Conservation (phyloP, 2,797 vertebrate species). For the Eulemur rubriventer region DNA sequence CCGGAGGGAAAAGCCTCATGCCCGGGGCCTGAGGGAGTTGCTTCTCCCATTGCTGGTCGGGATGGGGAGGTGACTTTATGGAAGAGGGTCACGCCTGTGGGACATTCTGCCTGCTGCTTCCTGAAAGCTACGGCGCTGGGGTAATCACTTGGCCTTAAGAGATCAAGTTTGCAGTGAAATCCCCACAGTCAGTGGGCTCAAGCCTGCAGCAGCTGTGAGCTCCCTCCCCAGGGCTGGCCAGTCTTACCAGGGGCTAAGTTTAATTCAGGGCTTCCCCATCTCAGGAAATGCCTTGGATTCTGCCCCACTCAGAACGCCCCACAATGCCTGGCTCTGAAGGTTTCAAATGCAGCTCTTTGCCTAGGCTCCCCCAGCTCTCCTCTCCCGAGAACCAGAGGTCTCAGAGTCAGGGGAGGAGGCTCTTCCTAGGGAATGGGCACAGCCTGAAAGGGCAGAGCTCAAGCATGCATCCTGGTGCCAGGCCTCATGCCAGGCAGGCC, state of each 20-base stretch:
- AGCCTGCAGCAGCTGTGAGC: neutral
- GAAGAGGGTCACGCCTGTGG: neutral
- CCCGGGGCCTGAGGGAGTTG: neutral
- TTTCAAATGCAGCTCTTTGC: neutral
- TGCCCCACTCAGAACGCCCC: neutral
- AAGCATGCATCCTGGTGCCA: rapidly evolving
- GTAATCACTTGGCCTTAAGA: neutral
- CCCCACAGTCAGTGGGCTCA: neutral
- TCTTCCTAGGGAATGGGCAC: neutral
- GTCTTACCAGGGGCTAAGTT: neutral
- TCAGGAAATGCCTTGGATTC: neutral
- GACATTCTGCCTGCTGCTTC: neutral
- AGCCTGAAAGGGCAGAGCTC: neutral
- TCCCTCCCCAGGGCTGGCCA: neutral
- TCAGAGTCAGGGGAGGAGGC: neutral
- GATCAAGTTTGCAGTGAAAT: neutral
- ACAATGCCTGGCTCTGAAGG: neutral
- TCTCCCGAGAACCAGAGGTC: neutral
- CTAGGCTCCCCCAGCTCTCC: neutral
- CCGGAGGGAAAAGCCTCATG: neutral
- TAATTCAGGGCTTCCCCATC: neutral
- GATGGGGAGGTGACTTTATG: neutral
- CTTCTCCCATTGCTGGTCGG: neutral
- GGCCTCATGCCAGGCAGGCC: neutral
- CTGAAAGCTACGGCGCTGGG: neutral